Evolutionary conservation across 2,888 invertebrate genomes (phyloP).

Genomic region (Ophion costatus): DNA sequence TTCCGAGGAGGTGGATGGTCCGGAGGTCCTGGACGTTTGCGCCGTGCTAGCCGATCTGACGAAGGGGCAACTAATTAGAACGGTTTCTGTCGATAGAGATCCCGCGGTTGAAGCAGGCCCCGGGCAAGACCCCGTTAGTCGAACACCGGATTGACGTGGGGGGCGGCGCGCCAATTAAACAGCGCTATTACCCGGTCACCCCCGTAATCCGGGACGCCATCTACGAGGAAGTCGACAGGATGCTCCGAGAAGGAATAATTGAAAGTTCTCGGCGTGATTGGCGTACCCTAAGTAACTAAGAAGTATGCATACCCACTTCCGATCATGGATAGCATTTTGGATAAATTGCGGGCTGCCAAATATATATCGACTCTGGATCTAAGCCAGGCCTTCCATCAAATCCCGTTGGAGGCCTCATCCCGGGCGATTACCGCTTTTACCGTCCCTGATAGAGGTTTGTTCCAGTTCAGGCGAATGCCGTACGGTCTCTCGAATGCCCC

Average conservation of each 20-base stretch:
- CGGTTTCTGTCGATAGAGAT: not conserved
- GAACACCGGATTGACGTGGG: conserved; percentile 10
- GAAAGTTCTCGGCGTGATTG: not conserved
- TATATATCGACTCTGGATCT: no score
- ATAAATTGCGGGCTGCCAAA: no score
- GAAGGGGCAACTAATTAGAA: not conserved
- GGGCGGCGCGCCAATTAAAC: not conserved
- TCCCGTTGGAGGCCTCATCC: no score
- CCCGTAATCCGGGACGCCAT: not conserved
- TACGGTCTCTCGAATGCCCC: no score
- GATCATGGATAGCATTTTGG: no score
- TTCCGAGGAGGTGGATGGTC: not conserved
- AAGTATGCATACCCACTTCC: no score
- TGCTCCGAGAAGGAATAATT: not conserved
- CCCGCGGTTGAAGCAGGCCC: not conserved
- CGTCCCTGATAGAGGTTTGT: no score
- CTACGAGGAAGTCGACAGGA: not conserved
- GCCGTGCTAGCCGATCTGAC: not conserved
- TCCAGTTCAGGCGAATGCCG: no score
- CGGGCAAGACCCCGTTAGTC: not conserved
- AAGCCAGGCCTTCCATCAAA: no score
- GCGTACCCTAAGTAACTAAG: no score
- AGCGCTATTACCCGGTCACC: not conserved
- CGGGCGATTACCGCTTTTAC: no score
- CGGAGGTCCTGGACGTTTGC: not conserved